Conservation (phyloP, 2,113 vertebrate species). For the Neotoma lepida region DNA sequence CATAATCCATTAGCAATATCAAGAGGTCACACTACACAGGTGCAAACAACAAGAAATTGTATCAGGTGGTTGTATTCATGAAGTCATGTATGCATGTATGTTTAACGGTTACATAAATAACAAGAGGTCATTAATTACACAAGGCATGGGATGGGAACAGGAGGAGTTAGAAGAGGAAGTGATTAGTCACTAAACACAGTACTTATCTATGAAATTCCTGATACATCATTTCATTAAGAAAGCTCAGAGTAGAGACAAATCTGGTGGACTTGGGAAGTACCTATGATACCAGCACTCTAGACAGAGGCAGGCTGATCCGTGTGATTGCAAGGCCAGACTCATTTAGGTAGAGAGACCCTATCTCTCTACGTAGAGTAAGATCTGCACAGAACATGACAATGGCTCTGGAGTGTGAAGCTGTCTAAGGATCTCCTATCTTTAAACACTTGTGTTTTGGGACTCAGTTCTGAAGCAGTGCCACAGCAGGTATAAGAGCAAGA, state of each 20-base stretch:
- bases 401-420: neutral
- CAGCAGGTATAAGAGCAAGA: neutral
- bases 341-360: neutral
- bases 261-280: neutral
- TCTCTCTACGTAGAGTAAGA: neutral
- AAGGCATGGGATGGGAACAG: accelerated
- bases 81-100: neutral
- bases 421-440: too few relatives aligned
- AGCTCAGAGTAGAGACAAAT: neutral
- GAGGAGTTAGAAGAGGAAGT: neutral
- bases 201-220: neutral
- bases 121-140: neutral
- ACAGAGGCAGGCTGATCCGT: neutral
- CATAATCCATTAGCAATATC: too few relatives aligned
- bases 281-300: accelerated
- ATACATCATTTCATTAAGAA: neutral
- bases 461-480: neutral
- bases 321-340: neutral
- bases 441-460: neutral
- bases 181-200: neutral
- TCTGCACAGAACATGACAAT: too few relatives aligned
- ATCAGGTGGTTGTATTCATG: neutral
- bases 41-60: neutral
- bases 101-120: neutral
- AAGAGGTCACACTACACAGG: neutral